Evolutionary conservation across 2,888 invertebrate genomes (phyloP).

Genomic region (Thecocarcelia acutangulata): DNA sequence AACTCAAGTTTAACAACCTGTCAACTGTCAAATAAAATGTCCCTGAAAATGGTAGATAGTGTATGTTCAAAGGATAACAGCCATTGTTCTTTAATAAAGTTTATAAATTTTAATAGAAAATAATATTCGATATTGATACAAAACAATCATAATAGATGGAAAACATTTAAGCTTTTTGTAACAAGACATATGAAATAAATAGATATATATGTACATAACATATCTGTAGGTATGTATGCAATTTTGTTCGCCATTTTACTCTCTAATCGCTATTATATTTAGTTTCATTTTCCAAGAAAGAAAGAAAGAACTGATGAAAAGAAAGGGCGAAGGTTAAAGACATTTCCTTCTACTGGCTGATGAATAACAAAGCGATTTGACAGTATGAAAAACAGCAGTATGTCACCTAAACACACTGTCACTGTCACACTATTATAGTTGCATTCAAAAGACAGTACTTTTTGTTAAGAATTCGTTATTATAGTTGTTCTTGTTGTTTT

Average conservation of each 20-base stretch:
- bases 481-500: conserved; percentile 8
- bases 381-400: conserved; percentile 27
- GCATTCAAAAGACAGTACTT: conserved; percentile 17
- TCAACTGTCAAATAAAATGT: conserved; percentile 12
- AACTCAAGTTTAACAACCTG: neutral
- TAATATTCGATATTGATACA: neutral
- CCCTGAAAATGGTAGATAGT: neutral
- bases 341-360: conserved; percentile 41
- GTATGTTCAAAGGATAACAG: neutral
- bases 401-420: conserved; percentile 38
- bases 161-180: neutral
- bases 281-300: conserved; percentile 2
- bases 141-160: conserved; percentile 33
- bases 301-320: conserved; percentile 35
- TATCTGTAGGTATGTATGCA: neutral
- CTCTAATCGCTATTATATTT: conserved; percentile 45
- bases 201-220: no score
- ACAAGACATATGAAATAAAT: no score
- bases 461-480: neutral
- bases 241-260: neutral
- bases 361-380: conserved; percentile 34
- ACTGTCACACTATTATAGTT: conserved; percentile 22
- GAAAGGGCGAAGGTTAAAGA: conserved; percentile 65
- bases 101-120: neutral
- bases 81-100: neutral